A percentile compares a stretch with the other conserved stretches of the same genome.
These are phyloP conservation scores for Triplophysa rosa DNA, from an alignment of 2,113 vertebrate genomes.

Conservation along the genomic window DNA sequence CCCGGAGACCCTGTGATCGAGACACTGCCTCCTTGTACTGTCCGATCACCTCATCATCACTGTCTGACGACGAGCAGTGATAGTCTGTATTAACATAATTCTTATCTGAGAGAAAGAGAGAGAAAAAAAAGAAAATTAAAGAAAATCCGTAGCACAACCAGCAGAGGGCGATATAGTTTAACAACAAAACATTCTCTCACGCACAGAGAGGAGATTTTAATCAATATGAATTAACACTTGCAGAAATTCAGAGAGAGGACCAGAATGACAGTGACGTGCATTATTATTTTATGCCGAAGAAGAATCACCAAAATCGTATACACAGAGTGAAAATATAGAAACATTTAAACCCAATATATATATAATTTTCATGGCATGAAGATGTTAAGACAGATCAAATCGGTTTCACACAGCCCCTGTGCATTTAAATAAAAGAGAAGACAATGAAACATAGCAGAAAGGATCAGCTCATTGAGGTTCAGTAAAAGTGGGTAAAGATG, in stretches of 20 bases:
- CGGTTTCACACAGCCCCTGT: not conserved
- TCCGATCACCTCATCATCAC: constrained; percentile 93
- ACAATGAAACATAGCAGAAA: not conserved
- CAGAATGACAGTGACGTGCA: not conserved
- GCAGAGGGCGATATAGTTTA: constrained; percentile 9
- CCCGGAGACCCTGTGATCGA: constrained; percentile 80
- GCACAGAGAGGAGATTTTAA: not conserved
- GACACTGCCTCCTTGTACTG: constrained; percentile 93
- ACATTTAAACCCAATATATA: constrained; percentile 33
- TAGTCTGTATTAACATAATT: constrained; percentile 81
- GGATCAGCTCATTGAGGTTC: not conserved
- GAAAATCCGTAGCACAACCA: not conserved
- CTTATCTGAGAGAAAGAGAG: constrained; percentile 75
- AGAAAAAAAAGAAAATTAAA: not conserved
- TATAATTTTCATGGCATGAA: not conserved
- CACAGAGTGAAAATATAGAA: not conserved
- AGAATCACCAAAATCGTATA: not conserved
- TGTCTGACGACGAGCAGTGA: constrained; percentile 91
- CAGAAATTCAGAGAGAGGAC: not conserved
- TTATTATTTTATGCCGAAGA: not conserved
- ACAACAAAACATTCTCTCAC: not conserved
- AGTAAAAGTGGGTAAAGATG: not conserved
- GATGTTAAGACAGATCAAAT: not conserved
- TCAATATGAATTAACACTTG: not conserved
- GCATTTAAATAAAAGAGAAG: not conserved